Evolutionary conservation across 2,797 vertebrate species (phyloP).

Genomic region (Graptemys geographica): DNA sequence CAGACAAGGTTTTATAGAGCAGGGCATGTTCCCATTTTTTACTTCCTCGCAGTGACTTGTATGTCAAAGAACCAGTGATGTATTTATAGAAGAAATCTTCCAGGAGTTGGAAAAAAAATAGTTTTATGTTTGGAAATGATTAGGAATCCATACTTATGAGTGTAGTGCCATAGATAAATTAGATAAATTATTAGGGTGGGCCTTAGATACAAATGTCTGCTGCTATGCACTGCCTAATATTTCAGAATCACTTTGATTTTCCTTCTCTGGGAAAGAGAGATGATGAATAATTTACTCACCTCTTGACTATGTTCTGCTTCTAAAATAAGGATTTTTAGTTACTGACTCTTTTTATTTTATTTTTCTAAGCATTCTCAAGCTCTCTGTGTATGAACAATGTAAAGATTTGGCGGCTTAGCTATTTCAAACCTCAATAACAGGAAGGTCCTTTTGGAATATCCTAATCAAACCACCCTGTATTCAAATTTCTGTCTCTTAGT

Average conservation of each 20-base stretch:
- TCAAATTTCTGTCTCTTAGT: neutral
- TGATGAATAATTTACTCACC: slow-evolving; percentile 41
- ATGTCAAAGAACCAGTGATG: neutral
- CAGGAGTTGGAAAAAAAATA: neutral
- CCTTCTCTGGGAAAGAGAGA: neutral
- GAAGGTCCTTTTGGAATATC: neutral
- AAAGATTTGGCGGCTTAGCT: neutral
- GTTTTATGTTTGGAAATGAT: slow-evolving; percentile 28
- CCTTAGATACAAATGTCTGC: neutral
- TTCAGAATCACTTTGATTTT: slow-evolving; percentile 51
- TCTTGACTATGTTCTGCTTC: slow-evolving; percentile 27
- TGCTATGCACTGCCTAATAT: slow-evolving; percentile 14
- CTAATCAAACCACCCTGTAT: neutral
- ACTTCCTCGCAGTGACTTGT: neutral
- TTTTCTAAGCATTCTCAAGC: neutral
- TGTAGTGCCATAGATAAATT: slow-evolving; percentile 17
- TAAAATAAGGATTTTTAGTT: neutral
- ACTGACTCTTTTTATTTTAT: neutral
- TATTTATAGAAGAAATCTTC: slow-evolving; percentile 25
- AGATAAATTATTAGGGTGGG: slow-evolving; percentile 43
- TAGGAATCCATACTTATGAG: neutral
- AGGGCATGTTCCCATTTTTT: slow-evolving; percentile 12
- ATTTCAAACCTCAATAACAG: neutral
- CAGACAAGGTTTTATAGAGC: slow-evolving; percentile 28
- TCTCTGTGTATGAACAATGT: neutral